Evolutionary conservation across 2,797 vertebrate species (phyloP).

Genomic region (Naso thynnoides): DNA sequence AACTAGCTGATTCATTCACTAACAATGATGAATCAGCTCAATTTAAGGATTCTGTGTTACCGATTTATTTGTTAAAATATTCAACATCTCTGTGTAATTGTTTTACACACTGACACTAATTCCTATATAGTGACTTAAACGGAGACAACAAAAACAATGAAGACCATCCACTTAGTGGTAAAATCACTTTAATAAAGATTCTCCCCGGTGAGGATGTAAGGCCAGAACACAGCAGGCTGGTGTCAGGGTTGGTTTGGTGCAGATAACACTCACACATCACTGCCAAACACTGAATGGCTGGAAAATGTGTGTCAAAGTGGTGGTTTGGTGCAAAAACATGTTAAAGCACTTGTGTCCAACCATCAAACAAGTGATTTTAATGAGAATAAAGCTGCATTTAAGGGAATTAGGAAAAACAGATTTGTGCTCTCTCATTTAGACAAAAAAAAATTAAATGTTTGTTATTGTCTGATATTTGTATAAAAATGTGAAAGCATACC

Average conservation of each 20-base stretch:
- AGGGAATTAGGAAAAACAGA: not conserved
- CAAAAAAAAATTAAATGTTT: too few species aligned
- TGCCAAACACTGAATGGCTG: conserved; percentile 21
- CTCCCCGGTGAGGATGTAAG: conserved; percentile 50
- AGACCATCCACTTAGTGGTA: conserved; percentile 17
- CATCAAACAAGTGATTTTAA: not conserved
- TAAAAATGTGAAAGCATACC: too few species aligned
- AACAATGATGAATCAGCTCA: not conserved
- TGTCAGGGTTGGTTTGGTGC: conserved; percentile 8
- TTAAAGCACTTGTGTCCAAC: not conserved
- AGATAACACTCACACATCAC: not conserved
- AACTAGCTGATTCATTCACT: not conserved
- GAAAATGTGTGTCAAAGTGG: not conserved
- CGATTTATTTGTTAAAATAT: not conserved
- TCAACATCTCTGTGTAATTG: not conserved
- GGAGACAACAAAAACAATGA: not conserved
- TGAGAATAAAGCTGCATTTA: conserved; percentile 19
- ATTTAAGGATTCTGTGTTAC: not conserved
- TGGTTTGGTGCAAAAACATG: conserved; percentile 2
- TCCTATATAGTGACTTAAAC: not conserved
- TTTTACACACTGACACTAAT: too few species aligned
- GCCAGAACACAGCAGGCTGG: conserved; percentile 51
- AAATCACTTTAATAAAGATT: conserved; percentile 67
- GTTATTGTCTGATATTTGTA: too few species aligned
- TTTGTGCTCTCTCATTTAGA: not conserved